phyloP scores from a whole-genome alignment of 2,113 vertebrate species.

The Peucedramus taeniatus region DNA sequence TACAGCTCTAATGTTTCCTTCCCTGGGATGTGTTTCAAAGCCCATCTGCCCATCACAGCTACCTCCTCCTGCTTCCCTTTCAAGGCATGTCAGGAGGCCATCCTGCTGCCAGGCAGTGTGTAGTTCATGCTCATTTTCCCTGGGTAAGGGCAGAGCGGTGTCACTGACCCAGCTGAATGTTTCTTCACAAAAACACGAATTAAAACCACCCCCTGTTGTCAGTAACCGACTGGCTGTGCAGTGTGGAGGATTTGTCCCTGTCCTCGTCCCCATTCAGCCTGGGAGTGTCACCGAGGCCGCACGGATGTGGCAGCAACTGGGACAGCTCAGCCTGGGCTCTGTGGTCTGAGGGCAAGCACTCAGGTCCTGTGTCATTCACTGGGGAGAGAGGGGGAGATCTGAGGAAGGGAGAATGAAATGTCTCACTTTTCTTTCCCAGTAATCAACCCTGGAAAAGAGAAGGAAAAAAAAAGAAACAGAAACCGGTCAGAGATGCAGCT shows the following conservation, averaged over 20 bases:
- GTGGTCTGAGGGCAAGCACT: background rate
- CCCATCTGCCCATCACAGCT: background rate
- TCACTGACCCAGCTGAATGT: background rate
- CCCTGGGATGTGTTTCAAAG: conserved; percentile 10
- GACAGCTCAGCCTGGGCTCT: background rate
- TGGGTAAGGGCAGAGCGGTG: background rate
- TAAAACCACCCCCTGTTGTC: conserved; percentile 24
- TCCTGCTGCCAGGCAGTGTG: background rate
- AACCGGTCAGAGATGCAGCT: background rate
- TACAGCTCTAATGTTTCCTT: background rate
- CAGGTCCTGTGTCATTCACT: background rate
- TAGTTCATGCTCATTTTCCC: background rate
- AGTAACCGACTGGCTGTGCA: background rate
- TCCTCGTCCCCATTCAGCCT: background rate
- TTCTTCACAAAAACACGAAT: background rate
- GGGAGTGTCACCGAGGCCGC: background rate
- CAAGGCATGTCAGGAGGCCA: conserved; percentile 11
- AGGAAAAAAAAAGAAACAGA: background rate
- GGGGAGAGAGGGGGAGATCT: background rate
- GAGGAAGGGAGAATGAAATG: background rate
- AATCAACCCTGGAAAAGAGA: conserved; percentile 35
- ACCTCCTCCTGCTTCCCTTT: background rate
- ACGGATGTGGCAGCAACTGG: background rate
- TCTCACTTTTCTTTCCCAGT: background rate
- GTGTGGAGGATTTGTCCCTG: background rate